Base-by-base conservation (phyloP, 1,140 invertebrate species). In the Eriosoma lanigerum region DNA sequence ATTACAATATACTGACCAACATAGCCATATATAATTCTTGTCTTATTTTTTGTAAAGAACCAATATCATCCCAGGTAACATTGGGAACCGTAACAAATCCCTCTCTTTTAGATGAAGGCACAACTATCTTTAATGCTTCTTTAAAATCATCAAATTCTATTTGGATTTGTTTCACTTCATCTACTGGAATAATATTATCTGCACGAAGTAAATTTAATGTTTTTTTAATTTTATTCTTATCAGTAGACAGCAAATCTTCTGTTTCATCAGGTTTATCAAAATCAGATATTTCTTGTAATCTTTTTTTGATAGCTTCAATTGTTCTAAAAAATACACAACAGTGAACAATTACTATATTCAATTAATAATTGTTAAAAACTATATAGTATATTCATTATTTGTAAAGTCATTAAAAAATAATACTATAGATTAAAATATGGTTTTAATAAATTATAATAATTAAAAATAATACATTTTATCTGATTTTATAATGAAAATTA, bases 21-120 rank as follows among this genome's bases (percentile, higher is more conserved):
- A 99, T 96, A 58, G 94, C 91, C 84, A 96, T 88, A 86, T 97
- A 90, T 24, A 99, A 87, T 85, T 98, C 94, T 83, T 96, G 91
- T 75, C 96, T 87, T 54, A 99, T 93, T 85, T 95, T 89, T 48
- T 90, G 89, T 13, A 99, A 85, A 1, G 97, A 97, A 1, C 98
- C 98, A 83, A 99, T 91, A 87, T 99, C 96, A 82, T 96, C 91
- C 98, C 98, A 99, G 0, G 94, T 97, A 0, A 96, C 93, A 88
- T 98, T 95, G 15, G 98, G 97, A 24, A 99, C 95, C 10, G 96
- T 98, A 6, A 95, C 94, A 87, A 99, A 98, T 66, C 98, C 98
- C 89, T 99, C 97, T 82, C 97, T 89, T 83, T 97, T 97, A 0
- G 95, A 92, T 64, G 95, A 96, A n/a, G 96, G 96, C 85, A 94